Conservation (phyloP, 2,113 vertebrate genomes). For the Centropus bengalensis region DNA sequence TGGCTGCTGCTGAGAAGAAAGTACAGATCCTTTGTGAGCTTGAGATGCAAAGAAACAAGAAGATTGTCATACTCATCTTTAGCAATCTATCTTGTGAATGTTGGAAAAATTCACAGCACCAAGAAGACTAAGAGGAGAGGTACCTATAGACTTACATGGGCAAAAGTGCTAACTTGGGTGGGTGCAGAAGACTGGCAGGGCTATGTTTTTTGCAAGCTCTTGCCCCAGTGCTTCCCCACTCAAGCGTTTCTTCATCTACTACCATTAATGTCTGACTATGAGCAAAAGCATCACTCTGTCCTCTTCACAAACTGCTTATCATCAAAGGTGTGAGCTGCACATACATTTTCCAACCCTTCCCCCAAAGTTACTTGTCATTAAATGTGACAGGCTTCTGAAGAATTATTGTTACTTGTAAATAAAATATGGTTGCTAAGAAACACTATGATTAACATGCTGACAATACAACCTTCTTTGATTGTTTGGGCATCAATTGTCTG, state of each 20-base stretch:
- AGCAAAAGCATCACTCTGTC: not conserved
- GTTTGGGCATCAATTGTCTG: slow-evolving; percentile 75
- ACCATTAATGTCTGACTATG: not conserved
- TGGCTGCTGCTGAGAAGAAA: not conserved
- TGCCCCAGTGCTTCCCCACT: not conserved
- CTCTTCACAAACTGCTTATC: not conserved
- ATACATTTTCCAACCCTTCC: not conserved
- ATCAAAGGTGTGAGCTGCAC: not conserved
- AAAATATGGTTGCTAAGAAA: slow-evolving; percentile 79
- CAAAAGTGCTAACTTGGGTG: not conserved
- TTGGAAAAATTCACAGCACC: not conserved
- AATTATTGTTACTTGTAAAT: slow-evolving; percentile 70
- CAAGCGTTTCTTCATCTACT: not conserved
- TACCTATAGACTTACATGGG: not conserved
- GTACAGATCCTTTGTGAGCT: not conserved
- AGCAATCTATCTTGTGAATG: too few species aligned
- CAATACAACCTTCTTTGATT: slow-evolving; percentile 66
- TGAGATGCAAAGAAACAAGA: not conserved
- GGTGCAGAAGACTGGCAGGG: not conserved
- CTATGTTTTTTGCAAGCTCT: not conserved
- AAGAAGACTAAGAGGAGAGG: not conserved
- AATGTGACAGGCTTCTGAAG: slow-evolving; percentile 61
- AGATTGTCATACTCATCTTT: not conserved
- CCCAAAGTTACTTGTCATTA: slow-evolving; percentile 16
- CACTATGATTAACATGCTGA: slow-evolving; percentile 72